Conservation (phyloP, 35 echinoderm and acorn worm genomes). For the Apostichopus californicus region DNA sequence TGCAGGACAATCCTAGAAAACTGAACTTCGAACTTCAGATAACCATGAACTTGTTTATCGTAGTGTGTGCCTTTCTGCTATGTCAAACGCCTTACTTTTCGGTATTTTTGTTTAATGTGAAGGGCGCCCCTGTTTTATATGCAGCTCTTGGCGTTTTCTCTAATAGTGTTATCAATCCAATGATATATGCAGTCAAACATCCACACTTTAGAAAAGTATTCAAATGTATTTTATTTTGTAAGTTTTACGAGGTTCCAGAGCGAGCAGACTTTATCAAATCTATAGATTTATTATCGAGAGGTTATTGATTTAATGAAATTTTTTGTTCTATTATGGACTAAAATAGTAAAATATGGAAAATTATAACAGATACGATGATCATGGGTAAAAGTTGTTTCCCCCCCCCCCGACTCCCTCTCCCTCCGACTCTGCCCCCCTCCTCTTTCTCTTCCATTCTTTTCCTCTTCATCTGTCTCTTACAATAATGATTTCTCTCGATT, state of each 20-base stretch:
- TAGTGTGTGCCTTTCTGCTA: conserved; percentile 28
- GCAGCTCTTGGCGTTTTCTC: not conserved
- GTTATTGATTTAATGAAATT: too few species aligned
- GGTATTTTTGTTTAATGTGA: conserved; percentile 18
- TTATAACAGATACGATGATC: too few species aligned
- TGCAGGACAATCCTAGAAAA: not conserved
- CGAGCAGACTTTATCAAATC: conserved; percentile 17
- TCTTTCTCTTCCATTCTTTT: too few species aligned
- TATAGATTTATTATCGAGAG: not conserved
- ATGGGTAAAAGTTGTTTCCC: too few species aligned
- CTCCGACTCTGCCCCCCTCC: too few species aligned
- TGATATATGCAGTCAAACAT: conserved; percentile 47
- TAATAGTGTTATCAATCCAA: conserved; percentile 39
- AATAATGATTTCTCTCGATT: too few species aligned
- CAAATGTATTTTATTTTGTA: conserved; percentile 39
- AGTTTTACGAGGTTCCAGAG: conserved; percentile 14
- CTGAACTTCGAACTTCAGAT: conserved; percentile 12
- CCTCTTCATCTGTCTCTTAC: too few species aligned
- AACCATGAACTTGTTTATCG: conserved; percentile 48
- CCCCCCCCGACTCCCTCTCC: too few species aligned
- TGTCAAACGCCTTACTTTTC: conserved; percentile 35
- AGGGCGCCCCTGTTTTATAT: conserved; percentile 15
- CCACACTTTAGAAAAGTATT: conserved; percentile 40
- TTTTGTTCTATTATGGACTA: too few species aligned
- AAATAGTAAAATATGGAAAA: too few species aligned